phyloP scores from a whole-genome alignment of 2,888 invertebrate species.

The Caenorhabditis sp. region DNA sequence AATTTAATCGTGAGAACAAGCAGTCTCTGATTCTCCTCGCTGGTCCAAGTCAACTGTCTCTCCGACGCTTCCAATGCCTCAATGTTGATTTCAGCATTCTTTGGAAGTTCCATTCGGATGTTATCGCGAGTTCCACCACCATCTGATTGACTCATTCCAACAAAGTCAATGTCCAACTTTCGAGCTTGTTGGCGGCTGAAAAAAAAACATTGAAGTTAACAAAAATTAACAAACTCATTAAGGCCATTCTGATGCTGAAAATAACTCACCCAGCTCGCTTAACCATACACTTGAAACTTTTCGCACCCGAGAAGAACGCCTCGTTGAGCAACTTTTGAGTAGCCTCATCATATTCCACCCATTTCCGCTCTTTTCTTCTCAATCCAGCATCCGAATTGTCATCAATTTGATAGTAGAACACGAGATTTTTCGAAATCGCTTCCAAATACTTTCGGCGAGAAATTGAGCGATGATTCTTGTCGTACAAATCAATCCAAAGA shows the following conservation, averaged over 20 bases:
- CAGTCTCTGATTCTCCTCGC: slow-evolving; percentile 18
- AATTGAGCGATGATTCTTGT: slow-evolving; percentile 36
- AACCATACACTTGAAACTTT: background rate
- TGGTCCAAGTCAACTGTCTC: slow-evolving; percentile 10
- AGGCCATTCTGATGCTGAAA: too few relatives aligned
- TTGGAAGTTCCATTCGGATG: slow-evolving; percentile 23
- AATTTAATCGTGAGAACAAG: slow-evolving; percentile 16
- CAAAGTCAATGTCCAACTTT: slow-evolving; percentile 33
- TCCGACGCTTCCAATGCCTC: slow-evolving; percentile 20
- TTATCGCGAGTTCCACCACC: slow-evolving; percentile 12
- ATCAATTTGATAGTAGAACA: slow-evolving; percentile 17
- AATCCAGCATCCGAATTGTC: slow-evolving; percentile 15
- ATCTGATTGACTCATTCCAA: slow-evolving; percentile 20
- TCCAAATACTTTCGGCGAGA: slow-evolving; percentile 5
- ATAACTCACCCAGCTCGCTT: background rate
- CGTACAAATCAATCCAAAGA: slow-evolving; percentile 59
- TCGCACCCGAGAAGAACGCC: slow-evolving; percentile 38
- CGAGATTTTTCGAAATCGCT: slow-evolving; percentile 9
- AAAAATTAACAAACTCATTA: too few relatives aligned
- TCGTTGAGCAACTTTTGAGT: slow-evolving; percentile 33
- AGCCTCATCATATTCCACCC: slow-evolving; percentile 21
- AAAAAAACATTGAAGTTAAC: too few relatives aligned
- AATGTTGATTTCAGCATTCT: slow-evolving; percentile 6
- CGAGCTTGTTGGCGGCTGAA: slow-evolving; percentile 21
- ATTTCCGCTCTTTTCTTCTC: slow-evolving; percentile 32